Evolutionary conservation across 2,888 invertebrate species (phyloP), one percentile per base, ranked within the genome.

Genomic region (Agrotis ipsilon): DNA sequence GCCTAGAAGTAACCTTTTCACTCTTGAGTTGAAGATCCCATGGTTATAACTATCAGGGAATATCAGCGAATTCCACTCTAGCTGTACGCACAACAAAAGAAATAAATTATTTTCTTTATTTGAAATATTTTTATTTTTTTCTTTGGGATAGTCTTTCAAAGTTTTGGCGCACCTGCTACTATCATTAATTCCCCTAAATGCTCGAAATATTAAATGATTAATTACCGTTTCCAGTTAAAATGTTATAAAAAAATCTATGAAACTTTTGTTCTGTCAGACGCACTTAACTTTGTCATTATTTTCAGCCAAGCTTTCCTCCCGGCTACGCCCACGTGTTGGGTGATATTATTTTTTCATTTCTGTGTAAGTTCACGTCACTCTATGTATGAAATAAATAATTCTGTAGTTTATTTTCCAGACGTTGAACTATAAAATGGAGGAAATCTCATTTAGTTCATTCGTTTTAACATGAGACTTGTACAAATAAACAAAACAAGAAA

Each of bases 261-360:
- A 76, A 80, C 65, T 78, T 82, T 82, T 79, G 74, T 83, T 81
- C 72, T 82, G 82, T 83, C 84, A 82, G 67, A 77, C 24, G 39
- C 75, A 73, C 65, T 82, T 80, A 80, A 77, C 77, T 76, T 81
- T 72, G 67, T 72, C 75, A 84, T 81, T 81, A 84, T 84, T 82
- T 81, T 63, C 72, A 62, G 62, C 54, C 76, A 71, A 82, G 68
- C 61, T 72, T 82, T 72, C 19, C 51, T 69, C 39, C 65, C 48
- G 57, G 11, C 39, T 61, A 62, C 61, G 27, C 76, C 82, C 62
- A 75, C 82, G 63, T 75, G 14, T 51, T 72, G 71, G 68, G 69
- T 63, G 60, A 73, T 78, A 68, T 61, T 73, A 62, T 72, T 73
- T 72, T 39, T 77, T 60, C 68, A 72, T 70, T 61, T 77, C n/a